Evolutionary conservation across 2,797 vertebrate genomes (phyloP).

Genomic region (Artibeus lituratus): DNA sequence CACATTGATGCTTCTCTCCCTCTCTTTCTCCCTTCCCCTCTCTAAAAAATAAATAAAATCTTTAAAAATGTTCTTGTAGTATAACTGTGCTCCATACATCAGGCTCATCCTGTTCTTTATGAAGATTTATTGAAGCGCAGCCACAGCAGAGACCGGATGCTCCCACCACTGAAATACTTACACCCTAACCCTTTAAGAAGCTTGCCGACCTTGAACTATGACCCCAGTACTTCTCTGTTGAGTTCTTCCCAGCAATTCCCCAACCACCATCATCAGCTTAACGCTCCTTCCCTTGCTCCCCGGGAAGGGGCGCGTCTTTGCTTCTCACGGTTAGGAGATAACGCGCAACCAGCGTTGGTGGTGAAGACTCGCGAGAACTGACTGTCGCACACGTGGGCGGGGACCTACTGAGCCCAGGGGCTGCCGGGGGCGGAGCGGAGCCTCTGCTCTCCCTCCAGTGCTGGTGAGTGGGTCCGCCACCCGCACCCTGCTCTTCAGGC

Average conservation of each 20-base stretch:
- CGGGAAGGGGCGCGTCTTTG: not conserved
- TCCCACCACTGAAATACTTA: not conserved
- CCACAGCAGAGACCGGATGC: too few relatives aligned
- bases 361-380: not conserved
- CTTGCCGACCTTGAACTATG: not conserved
- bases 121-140: not conserved
- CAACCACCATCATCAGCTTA: not conserved
- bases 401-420: not conserved
- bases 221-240: not conserved
- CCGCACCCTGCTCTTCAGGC: not conserved
- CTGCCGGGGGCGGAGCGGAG: not conserved
- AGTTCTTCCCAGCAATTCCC: not conserved
- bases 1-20: too few relatives aligned
- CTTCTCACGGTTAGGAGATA: too few relatives aligned
- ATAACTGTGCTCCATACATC: not conserved
- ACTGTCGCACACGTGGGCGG: fast-evolving
- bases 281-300: not conserved
- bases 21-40: too few relatives aligned
- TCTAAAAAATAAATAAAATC: too few relatives aligned
- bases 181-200: not conserved
- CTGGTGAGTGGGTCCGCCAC: fast-evolving
- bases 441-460: not conserved
- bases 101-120: not conserved
- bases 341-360: too few relatives aligned
- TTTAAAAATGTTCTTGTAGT: not conserved